phyloP scores from a whole-genome alignment of 2,113 vertebrate species.

The Sclerurus mexicanus region DNA sequence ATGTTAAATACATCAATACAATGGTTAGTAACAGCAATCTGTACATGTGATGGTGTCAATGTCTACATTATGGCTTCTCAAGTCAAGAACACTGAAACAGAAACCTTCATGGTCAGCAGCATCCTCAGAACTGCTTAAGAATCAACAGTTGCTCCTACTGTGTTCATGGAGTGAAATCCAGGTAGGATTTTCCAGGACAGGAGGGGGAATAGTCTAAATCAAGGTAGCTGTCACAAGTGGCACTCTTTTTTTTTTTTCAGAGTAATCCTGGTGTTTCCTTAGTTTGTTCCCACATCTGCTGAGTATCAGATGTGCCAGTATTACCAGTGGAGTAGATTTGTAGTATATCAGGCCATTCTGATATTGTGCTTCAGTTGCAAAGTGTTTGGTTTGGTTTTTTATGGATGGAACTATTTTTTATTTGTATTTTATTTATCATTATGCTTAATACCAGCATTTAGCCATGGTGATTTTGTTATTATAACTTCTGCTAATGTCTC shows the following conservation, averaged over 20 bases:
- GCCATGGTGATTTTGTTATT: background rate
- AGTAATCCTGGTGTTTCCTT: background rate
- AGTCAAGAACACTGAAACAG: background rate
- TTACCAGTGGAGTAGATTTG: background rate
- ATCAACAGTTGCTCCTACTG: background rate
- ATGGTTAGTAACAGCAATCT: background rate
- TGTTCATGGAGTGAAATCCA: background rate
- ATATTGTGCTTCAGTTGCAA: background rate
- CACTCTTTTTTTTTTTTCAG: background rate
- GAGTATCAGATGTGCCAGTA: background rate
- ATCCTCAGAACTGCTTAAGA: background rate
- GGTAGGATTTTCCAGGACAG: background rate
- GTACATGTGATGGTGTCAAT: rapidly evolving
- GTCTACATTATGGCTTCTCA: background rate
- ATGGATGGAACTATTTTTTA: background rate
- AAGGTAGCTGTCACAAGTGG: background rate
- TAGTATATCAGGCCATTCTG: background rate
- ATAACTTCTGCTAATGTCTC: background rate
- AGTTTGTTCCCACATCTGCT: background rate
- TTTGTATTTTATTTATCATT: background rate
- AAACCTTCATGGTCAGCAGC: background rate
- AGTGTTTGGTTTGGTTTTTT: background rate
- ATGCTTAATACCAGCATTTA: background rate
- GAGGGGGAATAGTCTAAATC: background rate
- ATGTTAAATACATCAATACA: background rate